phyloP scores from a whole-genome alignment of 2,113 vertebrate species.

The Hemicordylus capensis region DNA sequence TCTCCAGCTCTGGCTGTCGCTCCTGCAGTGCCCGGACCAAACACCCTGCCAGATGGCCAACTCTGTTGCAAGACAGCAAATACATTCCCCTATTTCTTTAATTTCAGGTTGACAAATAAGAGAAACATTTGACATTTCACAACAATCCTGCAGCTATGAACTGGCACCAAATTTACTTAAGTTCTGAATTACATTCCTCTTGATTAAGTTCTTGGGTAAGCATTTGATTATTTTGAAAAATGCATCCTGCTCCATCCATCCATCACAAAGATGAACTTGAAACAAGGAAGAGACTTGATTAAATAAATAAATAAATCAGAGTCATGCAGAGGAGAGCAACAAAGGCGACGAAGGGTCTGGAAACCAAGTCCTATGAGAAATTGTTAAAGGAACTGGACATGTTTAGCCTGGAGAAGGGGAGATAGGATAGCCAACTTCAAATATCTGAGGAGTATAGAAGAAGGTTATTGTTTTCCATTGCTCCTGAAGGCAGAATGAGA shows the following conservation, averaged over 20 bases:
- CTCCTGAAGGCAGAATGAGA: no score
- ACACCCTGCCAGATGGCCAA: slow-evolving; percentile 86
- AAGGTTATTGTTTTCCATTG: no score
- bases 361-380: not conserved
- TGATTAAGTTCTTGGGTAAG: no score
- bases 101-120: not conserved
- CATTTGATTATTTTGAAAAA: not conserved
- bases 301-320: no score
- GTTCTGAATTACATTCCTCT: not conserved
- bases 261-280: not conserved
- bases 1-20: slow-evolving; percentile 86
- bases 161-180: not conserved
- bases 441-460: no score
- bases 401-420: no score
- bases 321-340: no score
- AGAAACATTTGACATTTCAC: not conserved
- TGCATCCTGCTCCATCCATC: not conserved
- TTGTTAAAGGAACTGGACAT: no score
- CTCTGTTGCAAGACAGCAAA: slow-evolving; percentile 70
- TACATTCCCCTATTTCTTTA: not conserved
- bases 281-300: not conserved
- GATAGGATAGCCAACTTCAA: no score
- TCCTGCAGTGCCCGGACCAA: slow-evolving; percentile 81
- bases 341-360: not conserved
- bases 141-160: not conserved